These are phyloP conservation scores for Hirundichthys speculiger DNA, from an alignment of 2,113 vertebrate species.

Conservation along the genomic window DNA sequence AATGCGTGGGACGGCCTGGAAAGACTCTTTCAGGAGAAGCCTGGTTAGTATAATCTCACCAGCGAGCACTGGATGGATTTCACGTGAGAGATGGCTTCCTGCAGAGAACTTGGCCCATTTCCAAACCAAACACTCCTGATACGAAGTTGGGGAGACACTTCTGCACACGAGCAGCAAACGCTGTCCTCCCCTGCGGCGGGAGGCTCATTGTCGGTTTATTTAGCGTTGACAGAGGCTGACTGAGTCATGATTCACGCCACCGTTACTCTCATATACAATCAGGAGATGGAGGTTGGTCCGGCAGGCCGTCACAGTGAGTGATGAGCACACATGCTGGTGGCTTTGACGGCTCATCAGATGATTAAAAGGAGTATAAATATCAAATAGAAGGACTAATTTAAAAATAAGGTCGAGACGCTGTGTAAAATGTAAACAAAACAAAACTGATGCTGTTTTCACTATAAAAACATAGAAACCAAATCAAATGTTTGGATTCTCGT, in stretches of 20 bases:
- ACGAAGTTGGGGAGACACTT: constrained; percentile 30
- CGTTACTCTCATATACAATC: not conserved
- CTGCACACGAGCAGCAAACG: constrained; percentile 44
- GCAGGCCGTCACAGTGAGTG: not conserved
- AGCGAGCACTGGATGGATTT: constrained; percentile 42
- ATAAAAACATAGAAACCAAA: no score
- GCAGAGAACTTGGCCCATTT: constrained; percentile 41
- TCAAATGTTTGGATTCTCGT: no score
- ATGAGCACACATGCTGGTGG: not conserved
- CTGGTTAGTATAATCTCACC: constrained; percentile 37
- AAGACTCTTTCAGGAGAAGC: constrained; percentile 15
- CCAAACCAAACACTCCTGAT: constrained; percentile 62
- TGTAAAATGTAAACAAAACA: no score
- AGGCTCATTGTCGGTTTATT: constrained; percentile 28
- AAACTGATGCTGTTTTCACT: no score
- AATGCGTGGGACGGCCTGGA: constrained; percentile 13
- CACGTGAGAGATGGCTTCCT: constrained; percentile 38
- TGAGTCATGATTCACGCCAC: constrained; percentile 11
- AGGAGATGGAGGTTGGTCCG: not conserved
- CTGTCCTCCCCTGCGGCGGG: constrained; percentile 14
- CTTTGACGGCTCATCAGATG: not conserved
- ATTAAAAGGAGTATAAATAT: not conserved
- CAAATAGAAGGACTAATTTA: no score
- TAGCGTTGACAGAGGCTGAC: constrained; percentile 11
- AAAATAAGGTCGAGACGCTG: no score